A percentile compares a stretch with the other conserved stretches of the same genome.
Evolutionary conservation across 2,113 vertebrate species (phyloP).

Genomic region (Thalassoma bifasciatum): DNA sequence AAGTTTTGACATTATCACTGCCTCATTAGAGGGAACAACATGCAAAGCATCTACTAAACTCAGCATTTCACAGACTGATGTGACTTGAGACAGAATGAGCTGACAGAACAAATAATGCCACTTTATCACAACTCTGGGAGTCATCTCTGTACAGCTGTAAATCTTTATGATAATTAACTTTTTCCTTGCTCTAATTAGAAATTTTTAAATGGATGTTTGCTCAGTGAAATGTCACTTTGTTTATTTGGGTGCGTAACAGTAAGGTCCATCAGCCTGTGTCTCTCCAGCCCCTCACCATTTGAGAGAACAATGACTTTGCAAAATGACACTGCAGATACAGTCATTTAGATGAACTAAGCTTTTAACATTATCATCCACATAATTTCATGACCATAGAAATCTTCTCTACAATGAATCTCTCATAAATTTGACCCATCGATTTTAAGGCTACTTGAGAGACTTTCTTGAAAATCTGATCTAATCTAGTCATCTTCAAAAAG

Average conservation of each 20-base stretch:
- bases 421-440: not conserved
- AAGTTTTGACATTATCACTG: slow-evolving; percentile 19
- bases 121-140: slow-evolving; percentile 31
- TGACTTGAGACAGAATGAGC: slow-evolving; percentile 36
- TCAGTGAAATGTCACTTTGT: slow-evolving; percentile 11
- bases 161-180: slow-evolving; percentile 42
- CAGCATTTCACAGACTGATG: slow-evolving; percentile 13
- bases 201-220: slow-evolving; percentile 33
- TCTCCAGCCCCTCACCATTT: not conserved
- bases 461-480: slow-evolving; percentile 7
- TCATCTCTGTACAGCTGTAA: slow-evolving; percentile 32
- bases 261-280: not conserved
- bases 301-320: not conserved
- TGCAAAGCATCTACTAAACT: slow-evolving; percentile 32
- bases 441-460: not conserved
- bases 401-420: not conserved
- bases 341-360: not conserved
- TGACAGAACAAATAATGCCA: slow-evolving; percentile 20
- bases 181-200: slow-evolving; percentile 29
- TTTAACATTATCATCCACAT: not conserved
- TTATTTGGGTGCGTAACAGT: slow-evolving; percentile 34
- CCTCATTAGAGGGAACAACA: slow-evolving; percentile 37
- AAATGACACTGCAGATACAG: not conserved
- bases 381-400: not conserved
- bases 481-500: slow-evolving; percentile 21